A percentile compares a stretch with the other conserved stretches of the same genome.
phyloP scores from a whole-genome alignment of 2,888 invertebrate species.

The Ormyrus rosae region DNA sequence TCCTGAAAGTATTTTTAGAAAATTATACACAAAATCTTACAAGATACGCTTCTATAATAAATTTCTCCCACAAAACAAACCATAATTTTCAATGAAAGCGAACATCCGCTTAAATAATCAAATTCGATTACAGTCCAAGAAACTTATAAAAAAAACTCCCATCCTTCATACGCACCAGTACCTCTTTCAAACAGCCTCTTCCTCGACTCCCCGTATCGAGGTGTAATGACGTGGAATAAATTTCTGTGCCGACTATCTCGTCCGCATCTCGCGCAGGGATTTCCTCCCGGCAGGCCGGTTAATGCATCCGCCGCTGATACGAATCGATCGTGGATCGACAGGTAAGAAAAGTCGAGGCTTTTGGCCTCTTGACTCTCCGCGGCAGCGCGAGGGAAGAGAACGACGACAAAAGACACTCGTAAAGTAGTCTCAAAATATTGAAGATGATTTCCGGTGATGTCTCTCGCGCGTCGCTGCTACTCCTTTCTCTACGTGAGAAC shows the following conservation, averaged over 20 bases:
- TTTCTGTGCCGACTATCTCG: conserved; percentile 14
- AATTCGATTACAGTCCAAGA: too few species aligned
- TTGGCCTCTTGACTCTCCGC: background rate
- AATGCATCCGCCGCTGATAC: conserved; percentile 20
- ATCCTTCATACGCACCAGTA: too few species aligned
- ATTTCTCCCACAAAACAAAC: too few species aligned
- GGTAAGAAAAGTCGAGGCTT: conserved; percentile 10
- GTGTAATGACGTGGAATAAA: conserved; percentile 38
- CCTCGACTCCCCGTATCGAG: background rate
- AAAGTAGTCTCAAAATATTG: conserved; percentile 28
- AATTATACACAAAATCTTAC: too few species aligned
- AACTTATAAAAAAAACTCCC: too few species aligned
- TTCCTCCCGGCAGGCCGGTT: background rate
- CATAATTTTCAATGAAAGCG: too few species aligned
- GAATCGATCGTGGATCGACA: conserved; percentile 31
- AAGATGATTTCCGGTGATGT: conserved; percentile 16
- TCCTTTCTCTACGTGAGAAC: conserved; percentile 7
- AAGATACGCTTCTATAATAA: too few species aligned
- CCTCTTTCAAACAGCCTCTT: background rate
- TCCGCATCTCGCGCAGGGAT: background rate
- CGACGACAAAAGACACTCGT: conserved; percentile 17
- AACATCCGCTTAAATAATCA: too few species aligned
- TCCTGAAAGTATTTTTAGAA: too few species aligned
- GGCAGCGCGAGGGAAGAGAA: background rate
- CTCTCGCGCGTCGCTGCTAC: too few species aligned